Conservation (phyloP, 2,888 invertebrate genomes). For the Cryptus viduatorius region DNA sequence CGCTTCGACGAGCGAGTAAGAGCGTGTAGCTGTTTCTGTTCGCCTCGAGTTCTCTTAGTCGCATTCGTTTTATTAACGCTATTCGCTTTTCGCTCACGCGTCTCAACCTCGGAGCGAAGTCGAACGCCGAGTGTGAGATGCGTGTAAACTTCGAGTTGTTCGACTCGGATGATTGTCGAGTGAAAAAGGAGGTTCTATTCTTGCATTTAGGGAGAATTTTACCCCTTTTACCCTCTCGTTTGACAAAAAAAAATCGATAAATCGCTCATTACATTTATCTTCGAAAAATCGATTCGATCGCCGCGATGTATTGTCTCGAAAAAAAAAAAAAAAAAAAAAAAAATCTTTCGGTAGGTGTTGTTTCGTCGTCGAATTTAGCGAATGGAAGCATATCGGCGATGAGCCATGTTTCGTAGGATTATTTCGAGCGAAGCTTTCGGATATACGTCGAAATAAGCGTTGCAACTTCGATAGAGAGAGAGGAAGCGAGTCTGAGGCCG, state of each 20-base stretch:
- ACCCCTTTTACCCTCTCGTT: too few relatives aligned
- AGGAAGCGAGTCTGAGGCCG: conserved; percentile 30
- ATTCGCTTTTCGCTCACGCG: conserved; percentile 10
- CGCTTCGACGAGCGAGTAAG: conserved; percentile 27
- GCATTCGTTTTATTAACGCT: conserved; percentile 21
- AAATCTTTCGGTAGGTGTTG: neutral
- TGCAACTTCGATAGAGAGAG: conserved; percentile 60
- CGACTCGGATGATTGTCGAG: neutral
- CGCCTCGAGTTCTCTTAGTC: conserved; percentile 1
- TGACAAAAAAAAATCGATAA: too few relatives aligned
- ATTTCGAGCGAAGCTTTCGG: conserved; percentile 64
- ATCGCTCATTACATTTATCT: too few relatives aligned
- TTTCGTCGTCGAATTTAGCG: conserved; percentile 50
- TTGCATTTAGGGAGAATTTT: too few relatives aligned
- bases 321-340: neutral
- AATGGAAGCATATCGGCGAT: conserved; percentile 52
- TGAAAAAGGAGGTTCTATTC: too few relatives aligned
- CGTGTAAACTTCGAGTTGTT: neutral
- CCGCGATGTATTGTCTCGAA: neutral
- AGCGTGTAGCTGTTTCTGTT: conserved; percentile 29
- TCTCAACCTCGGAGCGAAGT: neutral
- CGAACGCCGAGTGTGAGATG: neutral
- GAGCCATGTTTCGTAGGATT: conserved; percentile 55
- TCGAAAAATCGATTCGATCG: neutral
- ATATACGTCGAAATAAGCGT: conserved; percentile 60